Evolutionary conservation across 2,888 invertebrate genomes (phyloP).

Genomic region (Eilema griseolum): DNA sequence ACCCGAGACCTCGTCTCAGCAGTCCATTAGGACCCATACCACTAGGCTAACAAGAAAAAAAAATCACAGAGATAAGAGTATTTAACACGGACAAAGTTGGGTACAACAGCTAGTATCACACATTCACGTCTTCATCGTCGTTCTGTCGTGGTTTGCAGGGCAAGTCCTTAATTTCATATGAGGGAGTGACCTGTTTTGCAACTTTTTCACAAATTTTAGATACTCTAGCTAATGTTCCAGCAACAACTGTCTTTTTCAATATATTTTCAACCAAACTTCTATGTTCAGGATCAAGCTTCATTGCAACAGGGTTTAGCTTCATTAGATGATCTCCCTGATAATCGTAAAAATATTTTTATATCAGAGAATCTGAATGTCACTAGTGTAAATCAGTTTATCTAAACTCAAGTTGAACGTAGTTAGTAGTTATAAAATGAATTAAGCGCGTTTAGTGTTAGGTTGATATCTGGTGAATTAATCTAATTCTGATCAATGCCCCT

Average conservation of each 20-base stretch:
- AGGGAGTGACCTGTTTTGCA: background rate
- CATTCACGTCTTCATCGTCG: background rate
- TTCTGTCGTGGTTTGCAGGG: background rate
- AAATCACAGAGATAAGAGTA: too few species aligned
- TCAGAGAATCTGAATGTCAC: background rate
- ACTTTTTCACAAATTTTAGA: background rate
- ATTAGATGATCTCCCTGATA: conserved; percentile 89
- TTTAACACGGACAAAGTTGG: too few species aligned
- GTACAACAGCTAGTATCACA: background rate
- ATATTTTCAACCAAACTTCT: conserved; percentile 84
- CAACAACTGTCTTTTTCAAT: conserved; percentile 64
- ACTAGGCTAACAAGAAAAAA: too few species aligned
- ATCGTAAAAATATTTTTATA: conserved; percentile 19
- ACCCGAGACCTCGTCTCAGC: too few species aligned
- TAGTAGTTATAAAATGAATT: too few species aligned
- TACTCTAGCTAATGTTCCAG: background rate
- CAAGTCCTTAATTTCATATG: background rate
- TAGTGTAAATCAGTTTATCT: too few species aligned
- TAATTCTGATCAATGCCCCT: too few species aligned
- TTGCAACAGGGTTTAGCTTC: conserved; percentile 89
- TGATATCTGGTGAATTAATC: too few species aligned
- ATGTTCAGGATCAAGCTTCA: conserved; percentile 89
- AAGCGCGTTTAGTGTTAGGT: too few species aligned
- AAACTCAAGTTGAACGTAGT: too few species aligned
- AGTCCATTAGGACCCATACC: too few species aligned